Evolutionary conservation across 2,888 invertebrate species (phyloP), one percentile per base, ranked within the genome.

Genomic region (Notodonta ziczac): DNA sequence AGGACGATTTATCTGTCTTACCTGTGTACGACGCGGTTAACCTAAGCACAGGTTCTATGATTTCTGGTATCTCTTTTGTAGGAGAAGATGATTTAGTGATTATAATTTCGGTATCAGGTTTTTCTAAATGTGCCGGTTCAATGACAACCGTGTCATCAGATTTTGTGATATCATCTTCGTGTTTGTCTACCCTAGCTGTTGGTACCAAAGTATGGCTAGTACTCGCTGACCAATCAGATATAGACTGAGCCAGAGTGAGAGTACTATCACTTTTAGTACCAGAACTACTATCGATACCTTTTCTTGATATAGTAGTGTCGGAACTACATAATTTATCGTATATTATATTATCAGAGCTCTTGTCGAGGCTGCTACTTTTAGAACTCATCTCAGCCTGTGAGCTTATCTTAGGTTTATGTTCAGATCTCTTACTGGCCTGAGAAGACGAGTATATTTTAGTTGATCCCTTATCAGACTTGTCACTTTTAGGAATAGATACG

Each of bases 181-280:
- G 78, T 80, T 89, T 83, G 81, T 92, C 90, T 83, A 93, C 90
- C 63, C 94, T 94, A 13, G 94, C 90, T 46, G 96, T 95, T 12
- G 95, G 96, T 54, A 97, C 94, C 9, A 97, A 93, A 0, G 96
- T 97, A 61, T 96, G 96, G 76, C 97, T 97, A 24, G 96, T 96
- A 69, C 97, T 97, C 1, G 96, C 96, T 0, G 97, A 97, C 97
- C 97, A 97, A 72, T 97, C 97, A 0, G 97, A 97, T 74, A 97
- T 96, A 0, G 97, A 97, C 67, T 97, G 97, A 1, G 97, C 97
- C 48, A 96, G 82, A 1, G 95, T 95, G 56, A 96, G 84, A 0
- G 97, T 97, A 78, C 97, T 97, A 76, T 97, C 97, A 71, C 97
- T 97, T 81, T 97, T 97, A 0, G 96, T 96, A 5, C 96, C 96